Evolutionary conservation across 2,113 vertebrate genomes (phyloP).

Genomic region (Tychaedon coryphoeus): DNA sequence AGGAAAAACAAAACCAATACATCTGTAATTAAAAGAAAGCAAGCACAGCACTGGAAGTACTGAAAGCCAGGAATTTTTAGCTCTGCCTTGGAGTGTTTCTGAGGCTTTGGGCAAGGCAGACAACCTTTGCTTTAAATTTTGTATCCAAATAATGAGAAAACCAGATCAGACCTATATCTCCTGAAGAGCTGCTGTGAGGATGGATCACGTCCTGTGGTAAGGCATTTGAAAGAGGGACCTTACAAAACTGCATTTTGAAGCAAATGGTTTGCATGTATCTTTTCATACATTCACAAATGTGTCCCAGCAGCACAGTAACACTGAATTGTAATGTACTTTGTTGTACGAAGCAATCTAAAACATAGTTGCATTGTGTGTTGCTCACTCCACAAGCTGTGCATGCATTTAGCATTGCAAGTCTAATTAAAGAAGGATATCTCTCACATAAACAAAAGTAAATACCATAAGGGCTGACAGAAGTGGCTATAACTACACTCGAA

Average conservation of each 20-base stretch:
- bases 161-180: neutral
- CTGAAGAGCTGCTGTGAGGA: neutral
- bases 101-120: neutral
- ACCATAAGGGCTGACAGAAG: neutral
- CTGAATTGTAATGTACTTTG: neutral
- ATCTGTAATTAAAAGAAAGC: neutral
- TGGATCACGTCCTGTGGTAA: neutral
- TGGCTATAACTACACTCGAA: neutral
- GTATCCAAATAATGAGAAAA: neutral
- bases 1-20: neutral
- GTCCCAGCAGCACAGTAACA: neutral
- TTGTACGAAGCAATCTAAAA: neutral
- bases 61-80: neutral
- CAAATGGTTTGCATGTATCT: neutral
- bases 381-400: neutral
- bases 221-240: neutral
- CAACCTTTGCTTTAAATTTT: neutral
- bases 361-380: neutral
- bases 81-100: neutral
- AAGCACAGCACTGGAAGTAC: neutral
- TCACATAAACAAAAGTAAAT: neutral
- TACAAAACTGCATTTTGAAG: neutral
- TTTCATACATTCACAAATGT: neutral
- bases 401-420: neutral
- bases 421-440: neutral